A percentile compares a stretch with the other conserved stretches of the same genome.
phyloP scores from a whole-genome alignment of 1,140 invertebrate genomes.

The Drosophila neocordata region DNA sequence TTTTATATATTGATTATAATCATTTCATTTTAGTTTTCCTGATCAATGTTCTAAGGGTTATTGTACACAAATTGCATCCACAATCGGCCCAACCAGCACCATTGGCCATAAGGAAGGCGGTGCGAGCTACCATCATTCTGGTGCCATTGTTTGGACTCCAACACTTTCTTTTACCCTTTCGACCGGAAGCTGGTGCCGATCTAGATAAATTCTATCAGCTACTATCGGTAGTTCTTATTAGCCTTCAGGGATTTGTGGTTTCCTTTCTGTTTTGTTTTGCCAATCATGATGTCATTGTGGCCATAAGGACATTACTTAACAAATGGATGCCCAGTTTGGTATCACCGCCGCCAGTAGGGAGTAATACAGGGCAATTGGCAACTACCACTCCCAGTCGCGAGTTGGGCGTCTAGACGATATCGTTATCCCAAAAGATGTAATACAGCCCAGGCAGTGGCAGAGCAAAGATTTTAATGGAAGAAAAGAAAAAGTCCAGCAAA shows the following conservation, averaged over 20 bases:
- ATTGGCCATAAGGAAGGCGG: slow-evolving; percentile 83
- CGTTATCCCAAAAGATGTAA: neutral
- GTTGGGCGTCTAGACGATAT: slow-evolving; percentile 69
- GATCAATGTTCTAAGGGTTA: slow-evolving; percentile 92
- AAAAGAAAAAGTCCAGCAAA: no score
- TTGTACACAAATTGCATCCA: slow-evolving; percentile 91
- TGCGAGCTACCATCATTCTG: slow-evolving; percentile 90
- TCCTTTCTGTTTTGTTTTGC: slow-evolving; percentile 95
- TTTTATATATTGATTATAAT: neutral
- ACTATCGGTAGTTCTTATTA: slow-evolving; percentile 89
- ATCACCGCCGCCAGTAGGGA: slow-evolving; percentile 67
- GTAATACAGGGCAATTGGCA: slow-evolving; percentile 80
- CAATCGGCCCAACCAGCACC: slow-evolving; percentile 84
- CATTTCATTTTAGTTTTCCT: slow-evolving; percentile 88
- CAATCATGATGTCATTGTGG: slow-evolving; percentile 91
- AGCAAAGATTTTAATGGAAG: slow-evolving; percentile 47
- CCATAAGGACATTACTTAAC: slow-evolving; percentile 82
- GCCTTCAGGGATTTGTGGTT: slow-evolving; percentile 94
- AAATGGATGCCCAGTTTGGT: slow-evolving; percentile 71
- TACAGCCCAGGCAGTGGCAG: slow-evolving; percentile 15
- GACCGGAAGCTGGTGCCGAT: slow-evolving; percentile 86
- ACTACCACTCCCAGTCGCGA: slow-evolving; percentile 81
- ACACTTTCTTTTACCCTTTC: slow-evolving; percentile 91
- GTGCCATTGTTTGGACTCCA: slow-evolving; percentile 90
- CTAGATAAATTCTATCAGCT: slow-evolving; percentile 90